A percentile compares a stretch with the other conserved stretches of the same genome.
phyloP scores from a whole-genome alignment of 2,113 vertebrate genomes.

The Nematolebias whitei region DNA sequence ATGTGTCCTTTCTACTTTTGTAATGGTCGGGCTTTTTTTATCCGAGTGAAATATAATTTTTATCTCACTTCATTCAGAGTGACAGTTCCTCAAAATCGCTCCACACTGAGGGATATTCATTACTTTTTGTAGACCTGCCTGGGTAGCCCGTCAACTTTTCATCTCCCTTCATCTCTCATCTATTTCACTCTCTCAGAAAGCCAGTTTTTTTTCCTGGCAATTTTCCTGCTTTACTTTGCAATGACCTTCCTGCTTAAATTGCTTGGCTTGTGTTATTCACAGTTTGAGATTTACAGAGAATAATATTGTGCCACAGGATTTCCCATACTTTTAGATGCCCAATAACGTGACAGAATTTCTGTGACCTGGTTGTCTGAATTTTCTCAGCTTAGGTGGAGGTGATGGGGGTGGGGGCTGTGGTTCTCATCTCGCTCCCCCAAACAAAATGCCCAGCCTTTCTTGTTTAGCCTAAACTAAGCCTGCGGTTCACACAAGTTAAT shows the following conservation, averaged over 20 bases:
- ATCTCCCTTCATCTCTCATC: conserved; percentile 83
- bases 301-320: conserved; percentile 80
- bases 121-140: conserved; percentile 80
- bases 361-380: conserved; percentile 68
- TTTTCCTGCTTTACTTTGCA: conserved; percentile 80
- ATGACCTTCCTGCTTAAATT: conserved; percentile 83
- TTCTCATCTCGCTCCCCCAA: conserved; percentile 47
- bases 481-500: conserved; percentile 23
- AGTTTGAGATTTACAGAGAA: conserved; percentile 80
- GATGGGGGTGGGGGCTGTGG: conserved; percentile 68
- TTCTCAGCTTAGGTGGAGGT: conserved; percentile 65
- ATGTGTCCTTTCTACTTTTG: conserved; percentile 80
- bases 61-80: conserved; percentile 83
- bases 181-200: conserved; percentile 80
- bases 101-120: conserved; percentile 83
- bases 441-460: conserved; percentile 58
- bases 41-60: conserved; percentile 82
- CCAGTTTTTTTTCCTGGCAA: conserved; percentile 61
- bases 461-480: conserved; percentile 28
- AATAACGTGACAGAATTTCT: conserved; percentile 78
- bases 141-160: conserved; percentile 82
- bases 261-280: conserved; percentile 84
- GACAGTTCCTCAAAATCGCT: conserved; percentile 82
- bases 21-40: conserved; percentile 74
- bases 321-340: conserved; percentile 80